These are phyloP conservation scores for Arbacia lixula DNA, from an alignment of 53 echinoderm and acorn worm species.

Conservation along the genomic window DNA sequence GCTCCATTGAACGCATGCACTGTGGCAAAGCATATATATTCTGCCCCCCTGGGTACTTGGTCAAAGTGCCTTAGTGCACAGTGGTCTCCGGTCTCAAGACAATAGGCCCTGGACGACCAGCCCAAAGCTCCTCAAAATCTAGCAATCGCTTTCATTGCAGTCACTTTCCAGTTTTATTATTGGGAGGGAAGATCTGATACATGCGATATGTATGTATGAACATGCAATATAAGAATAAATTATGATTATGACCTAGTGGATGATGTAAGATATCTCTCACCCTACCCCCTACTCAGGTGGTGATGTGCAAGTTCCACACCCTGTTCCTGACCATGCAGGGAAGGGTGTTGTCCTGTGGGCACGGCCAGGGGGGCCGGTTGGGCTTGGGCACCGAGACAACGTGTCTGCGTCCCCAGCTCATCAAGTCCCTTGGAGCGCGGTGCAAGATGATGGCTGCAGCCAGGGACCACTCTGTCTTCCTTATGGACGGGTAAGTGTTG, in stretches of 20 bases:
- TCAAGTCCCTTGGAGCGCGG: slow-evolving; percentile 62
- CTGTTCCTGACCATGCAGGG: slow-evolving; percentile 76
- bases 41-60: too few species aligned
- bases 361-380: slow-evolving; percentile 94
- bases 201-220: too few species aligned
- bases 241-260: too few species aligned
- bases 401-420: slow-evolving; percentile 74
- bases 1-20: too few species aligned
- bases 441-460: slow-evolving; percentile 82
- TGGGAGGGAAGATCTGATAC: background rate
- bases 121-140: too few species aligned
- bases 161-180: background rate
- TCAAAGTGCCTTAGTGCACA: too few species aligned
- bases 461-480: slow-evolving; percentile 89
- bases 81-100: too few species aligned
- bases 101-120: too few species aligned
- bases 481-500: slow-evolving; percentile 80
- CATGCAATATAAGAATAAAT: too few species aligned
- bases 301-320: slow-evolving; percentile 96
- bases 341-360: slow-evolving; percentile 82
- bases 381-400: slow-evolving; percentile 86
- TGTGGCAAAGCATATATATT: too few species aligned
- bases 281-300: slow-evolving; percentile 52
- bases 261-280: background rate
- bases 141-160: too few species aligned